Evolutionary conservation across 1,140 invertebrate species (phyloP), one percentile per base, ranked within the genome.

Genomic region (Macrobrachium rosenbergii): DNA sequence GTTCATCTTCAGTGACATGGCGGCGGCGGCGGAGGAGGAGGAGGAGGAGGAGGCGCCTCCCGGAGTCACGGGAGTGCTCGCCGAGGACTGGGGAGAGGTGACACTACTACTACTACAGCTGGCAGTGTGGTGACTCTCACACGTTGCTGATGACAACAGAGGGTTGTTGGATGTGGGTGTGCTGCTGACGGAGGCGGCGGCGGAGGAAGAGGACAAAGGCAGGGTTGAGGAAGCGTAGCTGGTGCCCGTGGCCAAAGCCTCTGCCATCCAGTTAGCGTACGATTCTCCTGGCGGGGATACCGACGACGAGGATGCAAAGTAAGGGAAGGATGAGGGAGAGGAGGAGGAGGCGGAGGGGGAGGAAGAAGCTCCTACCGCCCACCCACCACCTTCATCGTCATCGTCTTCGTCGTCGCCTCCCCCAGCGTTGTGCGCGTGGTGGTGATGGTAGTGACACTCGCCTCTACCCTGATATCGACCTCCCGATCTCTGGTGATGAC

Each of bases 191-290:
- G 76, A 63, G n/a, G 28, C 28, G 28, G 28, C 28, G 28, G 5
- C n/a, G 82, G 59, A 0, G 2, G 76, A 63, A 11, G 83, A 80
- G 76, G 76, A 59, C 45, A n/a, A 28, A 17, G 19, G 43, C 59
- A 58, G 58, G 43, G 64, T 17, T 43, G 37, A 19, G 2, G 21
- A 52, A 19, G 76, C 60, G 77, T 64, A 81, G 77, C 21, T 72
- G 52, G 77, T 86, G 76, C 77, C 63, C 23, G 64, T 83, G 10
- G 84, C 84, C 52, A 86, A 28, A 6, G 84, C 84, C 63, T 86
- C 84, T 63, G 84, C 77, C 84, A 86, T 86, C 77, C 84, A 86
- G 28, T 37, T 73, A 52, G 77, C 45, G 77, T 69, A 73, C 76
- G 84, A 86, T n/a, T 80, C 84, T 60, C 84, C 84, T 6, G 78